These are phyloP conservation scores for Okamejei kenojei DNA, from an alignment of 2,797 vertebrate genomes.

Conservation along the genomic window DNA sequence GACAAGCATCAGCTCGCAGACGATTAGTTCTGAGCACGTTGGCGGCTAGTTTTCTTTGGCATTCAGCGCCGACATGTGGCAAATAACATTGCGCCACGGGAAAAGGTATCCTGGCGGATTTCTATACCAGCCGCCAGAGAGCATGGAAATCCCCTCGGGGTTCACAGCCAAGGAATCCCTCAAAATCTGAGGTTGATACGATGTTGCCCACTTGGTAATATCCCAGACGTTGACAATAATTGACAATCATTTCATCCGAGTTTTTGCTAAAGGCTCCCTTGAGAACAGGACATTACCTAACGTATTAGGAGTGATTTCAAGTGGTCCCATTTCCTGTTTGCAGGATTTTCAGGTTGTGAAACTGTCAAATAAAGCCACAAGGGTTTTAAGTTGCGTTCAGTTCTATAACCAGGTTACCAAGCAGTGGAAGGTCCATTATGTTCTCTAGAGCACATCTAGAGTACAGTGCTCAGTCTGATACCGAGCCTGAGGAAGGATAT, in stretches of 20 bases:
- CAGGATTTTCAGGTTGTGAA: background rate
- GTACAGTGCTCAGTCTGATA: background rate
- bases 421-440: background rate
- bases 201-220: background rate
- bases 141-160: background rate
- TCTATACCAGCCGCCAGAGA: background rate
- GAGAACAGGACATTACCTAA: background rate
- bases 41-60: background rate
- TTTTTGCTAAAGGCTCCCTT: background rate
- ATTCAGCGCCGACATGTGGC: background rate
- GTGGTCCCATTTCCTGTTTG: background rate
- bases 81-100: background rate
- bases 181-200: background rate
- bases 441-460: background rate
- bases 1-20: conserved; percentile 1
- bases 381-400: background rate
- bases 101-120: background rate
- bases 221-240: background rate
- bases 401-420: background rate
- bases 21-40: background rate
- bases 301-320: background rate
- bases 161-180: background rate
- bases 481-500: background rate
- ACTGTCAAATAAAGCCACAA: background rate
- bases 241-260: background rate